Evolutionary conservation across 2,888 invertebrate genomes (phyloP).

Genomic region (Acrobasis consociella): DNA sequence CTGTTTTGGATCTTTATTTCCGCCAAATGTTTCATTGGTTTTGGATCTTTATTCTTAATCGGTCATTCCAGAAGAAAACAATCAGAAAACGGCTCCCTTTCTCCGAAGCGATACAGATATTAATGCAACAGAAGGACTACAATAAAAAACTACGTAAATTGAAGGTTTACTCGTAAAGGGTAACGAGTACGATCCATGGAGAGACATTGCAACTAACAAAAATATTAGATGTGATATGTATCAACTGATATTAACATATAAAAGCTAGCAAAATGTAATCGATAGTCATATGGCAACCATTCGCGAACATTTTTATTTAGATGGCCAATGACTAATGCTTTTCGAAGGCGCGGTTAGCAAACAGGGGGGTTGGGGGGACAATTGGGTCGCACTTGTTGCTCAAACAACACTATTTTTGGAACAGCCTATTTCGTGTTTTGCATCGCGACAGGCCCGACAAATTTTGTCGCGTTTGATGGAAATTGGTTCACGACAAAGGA

Average conservation of each 20-base stretch:
- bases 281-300: constrained; percentile 7
- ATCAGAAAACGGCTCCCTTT: too few relatives aligned
- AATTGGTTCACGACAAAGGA: constrained; percentile 13
- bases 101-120: too few relatives aligned
- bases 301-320: constrained; percentile 9
- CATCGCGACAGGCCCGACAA: constrained; percentile 18
- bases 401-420: constrained; percentile 28
- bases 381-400: constrained; percentile 30
- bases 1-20: too few relatives aligned
- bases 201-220: too few relatives aligned
- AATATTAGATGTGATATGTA: too few relatives aligned
- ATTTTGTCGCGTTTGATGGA: constrained; percentile 14
- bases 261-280: neutral
- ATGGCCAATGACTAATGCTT: constrained; percentile 31
- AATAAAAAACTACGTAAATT: too few relatives aligned
- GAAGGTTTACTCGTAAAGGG: too few relatives aligned
- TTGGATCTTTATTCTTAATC: too few relatives aligned
- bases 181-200: too few relatives aligned
- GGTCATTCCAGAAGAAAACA: too few relatives aligned
- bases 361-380: constrained; percentile 21
- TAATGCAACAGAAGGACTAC: too few relatives aligned
- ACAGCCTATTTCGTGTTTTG: constrained; percentile 24
- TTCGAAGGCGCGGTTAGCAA: constrained; percentile 31
- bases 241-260: neutral
- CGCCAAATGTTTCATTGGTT: too few relatives aligned